Percentiles rank a stretch among this genome's conserved stretches.
phyloP scores from a whole-genome alignment of 2,113 vertebrate species.

The Nyctereutes procyonoides region DNA sequence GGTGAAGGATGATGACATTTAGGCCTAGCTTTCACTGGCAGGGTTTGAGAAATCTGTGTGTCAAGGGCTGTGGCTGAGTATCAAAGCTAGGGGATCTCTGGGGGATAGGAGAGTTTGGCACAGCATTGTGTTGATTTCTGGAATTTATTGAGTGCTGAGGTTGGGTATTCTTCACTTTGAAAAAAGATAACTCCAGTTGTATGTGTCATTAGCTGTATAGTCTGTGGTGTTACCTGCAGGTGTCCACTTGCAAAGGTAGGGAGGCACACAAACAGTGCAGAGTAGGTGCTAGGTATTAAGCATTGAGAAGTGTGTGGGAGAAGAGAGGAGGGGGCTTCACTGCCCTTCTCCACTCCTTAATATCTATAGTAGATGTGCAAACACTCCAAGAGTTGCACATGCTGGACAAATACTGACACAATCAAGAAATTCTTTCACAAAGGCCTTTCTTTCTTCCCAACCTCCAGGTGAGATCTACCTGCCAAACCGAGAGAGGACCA shows the following conservation, averaged over 20 bases:
- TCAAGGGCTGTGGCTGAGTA: fast-evolving
- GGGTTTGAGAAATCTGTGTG: neutral
- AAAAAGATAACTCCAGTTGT: neutral
- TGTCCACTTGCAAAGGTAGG: neutral
- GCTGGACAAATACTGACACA: neutral
- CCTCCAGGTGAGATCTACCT: neutral
- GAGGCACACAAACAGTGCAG: neutral
- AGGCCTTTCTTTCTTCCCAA: neutral
- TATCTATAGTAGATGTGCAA: neutral
- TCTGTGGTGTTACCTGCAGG: no score
- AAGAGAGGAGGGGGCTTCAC: neutral
- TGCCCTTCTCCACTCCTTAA: neutral
- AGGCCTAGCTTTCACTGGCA: neutral
- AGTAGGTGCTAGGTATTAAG: neutral
- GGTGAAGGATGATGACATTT: no score
- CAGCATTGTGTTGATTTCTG: neutral
- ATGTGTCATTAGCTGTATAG: neutral
- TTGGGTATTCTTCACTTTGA: no score
- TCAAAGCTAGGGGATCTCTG: neutral
- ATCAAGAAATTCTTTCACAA: neutral
- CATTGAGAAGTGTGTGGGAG: neutral
- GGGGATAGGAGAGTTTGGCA: neutral
- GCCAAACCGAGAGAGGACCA: neutral
- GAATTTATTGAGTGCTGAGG: neutral
- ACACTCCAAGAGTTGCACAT: neutral